Conservation (phyloP, 2,888 invertebrate species). For the Atherix ibis region DNA sequence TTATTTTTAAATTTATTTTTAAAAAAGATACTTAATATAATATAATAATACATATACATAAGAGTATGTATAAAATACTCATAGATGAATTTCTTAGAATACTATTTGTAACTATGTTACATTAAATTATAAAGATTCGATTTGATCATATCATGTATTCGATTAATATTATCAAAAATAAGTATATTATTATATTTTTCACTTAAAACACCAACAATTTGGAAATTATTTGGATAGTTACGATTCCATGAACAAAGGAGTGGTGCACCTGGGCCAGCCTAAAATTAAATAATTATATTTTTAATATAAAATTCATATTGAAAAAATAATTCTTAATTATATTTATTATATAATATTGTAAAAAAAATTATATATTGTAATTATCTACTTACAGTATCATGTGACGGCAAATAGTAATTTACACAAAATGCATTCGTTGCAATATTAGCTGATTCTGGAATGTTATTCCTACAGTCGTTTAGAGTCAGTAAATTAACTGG, state of each 20-base stretch:
- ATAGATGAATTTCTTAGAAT: too few species aligned
- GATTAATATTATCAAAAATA: conserved; percentile 8
- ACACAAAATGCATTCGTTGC: conserved; percentile 4
- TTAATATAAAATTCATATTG: neutral
- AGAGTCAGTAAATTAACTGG: conserved; percentile 3
- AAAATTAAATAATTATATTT: too few species aligned
- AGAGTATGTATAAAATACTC: too few species aligned
- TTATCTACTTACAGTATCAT: conserved; percentile 3
- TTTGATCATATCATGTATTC: conserved; percentile 8
- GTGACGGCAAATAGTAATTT: conserved; percentile 3
- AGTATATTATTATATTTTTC: conserved; percentile 6
- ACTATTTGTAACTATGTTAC: too few species aligned
- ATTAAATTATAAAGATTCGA: conserved; percentile 8
- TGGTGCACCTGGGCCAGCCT: conserved; percentile 8
- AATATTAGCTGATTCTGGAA: conserved; percentile 1
- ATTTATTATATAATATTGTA: neutral
- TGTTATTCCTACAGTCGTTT: conserved; percentile 1
- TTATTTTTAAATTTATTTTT: too few species aligned
- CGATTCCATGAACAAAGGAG: conserved; percentile 6
- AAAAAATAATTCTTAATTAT: conserved; percentile 1
- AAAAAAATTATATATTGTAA: neutral
- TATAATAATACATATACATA: too few species aligned
- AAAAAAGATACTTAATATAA: too few species aligned
- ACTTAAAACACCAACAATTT: conserved; percentile 7
- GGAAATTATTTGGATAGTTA: conserved; percentile 7